Evolutionary conservation across 2,888 invertebrate genomes (phyloP), one percentile per base, ranked within the genome.

Genomic region (Camptogramma bilineatum): DNA sequence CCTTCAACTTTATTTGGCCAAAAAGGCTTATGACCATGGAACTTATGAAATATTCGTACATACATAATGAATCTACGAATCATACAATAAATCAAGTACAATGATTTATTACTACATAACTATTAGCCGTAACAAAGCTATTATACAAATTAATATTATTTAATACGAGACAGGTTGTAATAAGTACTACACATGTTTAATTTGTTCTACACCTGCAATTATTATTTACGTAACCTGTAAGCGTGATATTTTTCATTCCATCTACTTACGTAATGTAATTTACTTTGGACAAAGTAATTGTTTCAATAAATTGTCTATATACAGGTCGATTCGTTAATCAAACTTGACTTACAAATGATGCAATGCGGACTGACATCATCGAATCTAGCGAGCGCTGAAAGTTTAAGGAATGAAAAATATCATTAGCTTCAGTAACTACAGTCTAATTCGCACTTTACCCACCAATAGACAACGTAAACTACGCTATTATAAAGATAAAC

Each of bases 381-480:
- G 54, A 77, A 75, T 87, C 78, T 85, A 85, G 73, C 82, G 87
- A 71, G 89, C 89, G 73, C 90, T 90, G 90, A 79, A 90, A 90
- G 76, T 61, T 73, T 76, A 84, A 85, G 87, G 85, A 86, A 90
- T 88, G 87, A 87, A 84, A 86, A 86, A 84, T 84, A 86, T 83
- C 77, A 75, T 4, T 64, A 50, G 28, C 8, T 18, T 16, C 19
- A 10, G 19, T 18, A 10, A 47, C 17, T 44, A 42, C n/a, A 13
- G 34, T 24, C 42, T 51, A 70, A 72, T 70, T 68, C 4, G 55
- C 9, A 48, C 21, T 50, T 34, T 28, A 62, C 28, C 51, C 5
- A n/a, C 34, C 17, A 34, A 52, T 21, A 56, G 9, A 50, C 50
- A 46, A 50, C 34, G 53, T 42, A 42, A 53, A 52, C 17, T 52